Conservation (phyloP, 2,797 vertebrate species). For the Characodon lateralis region DNA sequence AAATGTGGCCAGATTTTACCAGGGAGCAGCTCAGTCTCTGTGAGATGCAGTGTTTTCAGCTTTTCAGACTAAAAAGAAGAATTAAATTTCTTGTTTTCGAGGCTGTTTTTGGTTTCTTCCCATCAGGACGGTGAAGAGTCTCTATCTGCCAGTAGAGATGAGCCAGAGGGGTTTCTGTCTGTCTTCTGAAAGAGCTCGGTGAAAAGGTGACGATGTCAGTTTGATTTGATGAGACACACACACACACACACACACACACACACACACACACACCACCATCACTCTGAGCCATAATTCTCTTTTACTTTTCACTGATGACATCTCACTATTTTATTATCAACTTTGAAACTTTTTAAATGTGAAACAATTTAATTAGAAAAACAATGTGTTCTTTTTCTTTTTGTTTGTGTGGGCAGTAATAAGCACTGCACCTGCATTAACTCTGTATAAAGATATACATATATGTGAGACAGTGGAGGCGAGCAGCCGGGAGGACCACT, state of each 20-base stretch:
- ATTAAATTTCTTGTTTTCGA: not conserved
- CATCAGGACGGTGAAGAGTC: conserved; percentile 43
- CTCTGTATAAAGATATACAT: conserved; percentile 79
- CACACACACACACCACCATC: conserved; percentile 45
- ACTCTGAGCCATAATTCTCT: conserved; percentile 74
- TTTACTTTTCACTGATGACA: conserved; percentile 74
- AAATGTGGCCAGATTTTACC: not conserved
- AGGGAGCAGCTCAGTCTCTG: not conserved
- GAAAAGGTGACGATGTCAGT: conserved; percentile 20
- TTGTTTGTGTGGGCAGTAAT: conserved; percentile 55
- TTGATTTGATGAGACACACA: conserved; percentile 45
- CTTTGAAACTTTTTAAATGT: conserved; percentile 77
- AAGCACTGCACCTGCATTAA: conserved; percentile 70
- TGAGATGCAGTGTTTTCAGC: not conserved
- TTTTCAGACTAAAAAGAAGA: not conserved
- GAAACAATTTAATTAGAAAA: conserved; percentile 66
- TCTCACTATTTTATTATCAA: conserved; percentile 77
- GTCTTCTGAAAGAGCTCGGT: conserved; percentile 11
- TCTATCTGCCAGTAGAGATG: conserved; percentile 74
- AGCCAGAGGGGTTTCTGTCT: conserved; percentile 13
- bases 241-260: conserved; percentile 34
- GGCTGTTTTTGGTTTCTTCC: not conserved
- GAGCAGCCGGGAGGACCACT: conserved; percentile 54
- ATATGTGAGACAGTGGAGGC: conserved; percentile 75
- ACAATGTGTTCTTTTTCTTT: conserved; percentile 32